A percentile compares a stretch with the other conserved stretches of the same genome.
phyloP scores from a whole-genome alignment of 2,113 vertebrate species.

The Manacus vitellinus region DNA sequence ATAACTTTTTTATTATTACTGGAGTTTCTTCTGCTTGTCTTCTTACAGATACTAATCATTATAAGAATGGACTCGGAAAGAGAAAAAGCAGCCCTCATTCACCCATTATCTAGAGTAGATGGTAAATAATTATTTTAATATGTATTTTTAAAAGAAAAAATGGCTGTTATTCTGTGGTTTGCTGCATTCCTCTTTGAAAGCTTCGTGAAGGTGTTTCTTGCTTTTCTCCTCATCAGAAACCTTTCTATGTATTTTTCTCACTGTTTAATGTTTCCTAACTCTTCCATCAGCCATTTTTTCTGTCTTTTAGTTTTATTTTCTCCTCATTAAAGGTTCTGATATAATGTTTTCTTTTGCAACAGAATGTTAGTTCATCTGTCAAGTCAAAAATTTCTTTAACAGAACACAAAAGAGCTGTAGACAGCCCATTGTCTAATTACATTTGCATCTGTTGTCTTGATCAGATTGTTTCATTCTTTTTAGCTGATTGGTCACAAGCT shows the following conservation, averaged over 20 bases:
- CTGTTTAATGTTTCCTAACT: background rate
- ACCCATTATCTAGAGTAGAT: conserved; percentile 70
- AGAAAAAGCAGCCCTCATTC: conserved; percentile 72
- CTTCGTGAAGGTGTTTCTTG: background rate
- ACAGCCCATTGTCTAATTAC: background rate
- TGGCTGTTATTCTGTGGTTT: background rate
- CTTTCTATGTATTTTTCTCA: background rate
- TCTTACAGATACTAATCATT: conserved; percentile 76
- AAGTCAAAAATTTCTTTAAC: background rate
- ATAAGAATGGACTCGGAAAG: conserved; percentile 68
- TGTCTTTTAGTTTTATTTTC: background rate
- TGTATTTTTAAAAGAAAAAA: background rate
- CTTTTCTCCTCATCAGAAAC: background rate
- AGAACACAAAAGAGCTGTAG: background rate
- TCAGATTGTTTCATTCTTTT: background rate
- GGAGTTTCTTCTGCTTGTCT: conserved; percentile 6
- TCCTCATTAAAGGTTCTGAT: background rate
- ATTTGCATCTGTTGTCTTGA: background rate
- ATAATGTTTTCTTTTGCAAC: background rate
- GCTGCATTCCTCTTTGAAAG: background rate
- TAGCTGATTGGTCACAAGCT: background rate
- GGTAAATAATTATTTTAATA: conserved; percentile 74
- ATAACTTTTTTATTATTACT: background rate
- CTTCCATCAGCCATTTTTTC: background rate
- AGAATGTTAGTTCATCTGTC: background rate